A percentile compares a stretch with the other conserved stretches of the same genome.
These are phyloP conservation scores for Illadopsis cleaveri DNA, from an alignment of 2,113 vertebrate genomes.

Conservation along the genomic window DNA sequence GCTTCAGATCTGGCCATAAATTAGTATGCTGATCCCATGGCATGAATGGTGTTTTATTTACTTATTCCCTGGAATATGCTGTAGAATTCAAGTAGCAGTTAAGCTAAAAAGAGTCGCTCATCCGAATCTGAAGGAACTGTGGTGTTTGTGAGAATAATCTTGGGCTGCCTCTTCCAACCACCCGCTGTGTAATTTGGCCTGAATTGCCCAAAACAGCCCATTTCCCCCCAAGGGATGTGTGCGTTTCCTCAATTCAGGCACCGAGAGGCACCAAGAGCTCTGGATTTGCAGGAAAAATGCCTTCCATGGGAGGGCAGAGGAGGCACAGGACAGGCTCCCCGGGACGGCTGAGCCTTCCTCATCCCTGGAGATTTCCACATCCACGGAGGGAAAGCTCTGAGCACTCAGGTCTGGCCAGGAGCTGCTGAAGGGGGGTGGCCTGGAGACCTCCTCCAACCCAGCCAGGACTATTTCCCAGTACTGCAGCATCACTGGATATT, in stretches of 20 bases:
- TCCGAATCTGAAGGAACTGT: background rate
- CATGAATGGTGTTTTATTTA: slow-evolving; percentile 55
- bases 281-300: background rate
- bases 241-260: background rate
- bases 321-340: rapidly evolving
- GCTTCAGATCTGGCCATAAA: slow-evolving; percentile 47
- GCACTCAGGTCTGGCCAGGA: background rate
- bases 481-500: background rate
- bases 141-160: background rate
- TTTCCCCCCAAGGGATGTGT: background rate
- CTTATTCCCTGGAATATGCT: slow-evolving; percentile 44
- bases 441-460: background rate
- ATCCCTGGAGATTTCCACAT: background rate
- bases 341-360: background rate
- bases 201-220: background rate
- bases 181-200: background rate
- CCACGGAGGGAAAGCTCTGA: background rate
- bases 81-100: slow-evolving; percentile 18
- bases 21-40: slow-evolving; percentile 24
- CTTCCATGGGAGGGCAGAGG: background rate
- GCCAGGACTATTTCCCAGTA: background rate
- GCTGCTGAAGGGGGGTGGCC: background rate
- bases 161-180: background rate
- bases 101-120: background rate
- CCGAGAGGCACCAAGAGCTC: background rate